Conservation (phyloP, 2,113 vertebrate genomes). For the Origma solitaria region DNA sequence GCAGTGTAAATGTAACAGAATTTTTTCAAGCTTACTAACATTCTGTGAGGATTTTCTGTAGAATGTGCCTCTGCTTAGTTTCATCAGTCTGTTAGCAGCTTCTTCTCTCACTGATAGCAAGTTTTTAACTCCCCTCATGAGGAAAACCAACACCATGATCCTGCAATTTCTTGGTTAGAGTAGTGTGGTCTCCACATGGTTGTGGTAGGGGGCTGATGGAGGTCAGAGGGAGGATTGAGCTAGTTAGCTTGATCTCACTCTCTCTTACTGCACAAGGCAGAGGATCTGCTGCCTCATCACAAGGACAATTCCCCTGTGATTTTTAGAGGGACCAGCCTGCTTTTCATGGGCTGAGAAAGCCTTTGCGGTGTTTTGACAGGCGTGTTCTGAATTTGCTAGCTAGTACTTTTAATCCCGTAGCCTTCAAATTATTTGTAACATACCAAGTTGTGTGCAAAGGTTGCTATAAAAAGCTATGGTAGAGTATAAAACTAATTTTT, state of each 20-base stretch:
- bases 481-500: neutral
- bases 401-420: neutral
- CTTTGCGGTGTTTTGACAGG: neutral
- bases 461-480: neutral
- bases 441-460: neutral
- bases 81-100: neutral
- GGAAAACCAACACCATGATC: neutral
- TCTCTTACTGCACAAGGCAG: neutral
- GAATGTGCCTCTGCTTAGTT: neutral
- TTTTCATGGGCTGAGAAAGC: neutral
- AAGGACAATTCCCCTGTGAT: neutral
- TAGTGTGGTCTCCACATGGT: neutral
- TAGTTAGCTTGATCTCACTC: neutral
- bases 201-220: neutral
- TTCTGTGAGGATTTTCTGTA: neutral
- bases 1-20: neutral
- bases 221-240: neutral
- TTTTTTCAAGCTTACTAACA: neutral
- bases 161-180: neutral
- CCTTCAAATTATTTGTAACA: neutral
- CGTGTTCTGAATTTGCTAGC: neutral
- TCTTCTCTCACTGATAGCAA: neutral
- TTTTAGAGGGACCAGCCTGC: neutral
- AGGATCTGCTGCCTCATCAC: neutral
- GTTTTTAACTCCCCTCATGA: neutral